These are phyloP conservation scores for Tetragnatha montana DNA, from an alignment of 2,888 invertebrate species.

Conservation along the genomic window DNA sequence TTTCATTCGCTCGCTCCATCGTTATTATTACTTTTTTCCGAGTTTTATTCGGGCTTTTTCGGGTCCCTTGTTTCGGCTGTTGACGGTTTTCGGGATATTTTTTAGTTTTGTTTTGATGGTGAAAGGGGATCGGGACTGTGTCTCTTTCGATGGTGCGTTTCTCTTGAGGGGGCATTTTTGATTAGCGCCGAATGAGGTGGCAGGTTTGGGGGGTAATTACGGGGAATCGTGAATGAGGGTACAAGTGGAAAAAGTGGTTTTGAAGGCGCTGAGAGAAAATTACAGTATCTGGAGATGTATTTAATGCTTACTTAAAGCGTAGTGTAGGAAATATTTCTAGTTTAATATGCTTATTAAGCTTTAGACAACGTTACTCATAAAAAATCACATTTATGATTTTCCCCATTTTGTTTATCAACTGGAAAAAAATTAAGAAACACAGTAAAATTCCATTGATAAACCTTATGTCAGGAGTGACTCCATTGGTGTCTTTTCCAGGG, in stretches of 20 bases:
- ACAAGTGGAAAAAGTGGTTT: not conserved
- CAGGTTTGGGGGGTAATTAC: not conserved
- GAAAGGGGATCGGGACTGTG: not conserved
- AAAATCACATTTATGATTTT: too few relatives aligned
- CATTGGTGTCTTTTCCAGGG: too few relatives aligned
- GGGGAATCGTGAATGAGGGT: not conserved
- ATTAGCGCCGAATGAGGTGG: not conserved
- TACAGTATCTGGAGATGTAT: too few relatives aligned
- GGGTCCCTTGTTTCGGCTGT: not conserved
- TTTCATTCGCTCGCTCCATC: slow-evolving; percentile 11
- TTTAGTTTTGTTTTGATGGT: not conserved
- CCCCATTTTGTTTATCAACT: too few relatives aligned
- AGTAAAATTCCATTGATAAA: too few relatives aligned
- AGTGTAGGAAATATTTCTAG: too few relatives aligned
- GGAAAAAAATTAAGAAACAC: too few relatives aligned
- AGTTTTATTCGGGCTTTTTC: not conserved
- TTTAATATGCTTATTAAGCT: too few relatives aligned
- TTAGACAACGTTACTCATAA: too few relatives aligned
- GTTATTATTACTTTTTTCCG: not conserved
- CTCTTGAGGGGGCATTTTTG: not conserved
- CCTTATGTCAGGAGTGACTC: too few relatives aligned
- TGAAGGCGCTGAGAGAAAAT: not conserved
- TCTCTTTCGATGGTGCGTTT: not conserved
- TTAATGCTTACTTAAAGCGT: too few relatives aligned
- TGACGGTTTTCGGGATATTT: not conserved